A percentile compares a stretch with the other conserved stretches of the same genome.
These are phyloP conservation scores for Atlantisia rogersi DNA, from an alignment of 2,113 vertebrate species.

Conservation along the genomic window DNA sequence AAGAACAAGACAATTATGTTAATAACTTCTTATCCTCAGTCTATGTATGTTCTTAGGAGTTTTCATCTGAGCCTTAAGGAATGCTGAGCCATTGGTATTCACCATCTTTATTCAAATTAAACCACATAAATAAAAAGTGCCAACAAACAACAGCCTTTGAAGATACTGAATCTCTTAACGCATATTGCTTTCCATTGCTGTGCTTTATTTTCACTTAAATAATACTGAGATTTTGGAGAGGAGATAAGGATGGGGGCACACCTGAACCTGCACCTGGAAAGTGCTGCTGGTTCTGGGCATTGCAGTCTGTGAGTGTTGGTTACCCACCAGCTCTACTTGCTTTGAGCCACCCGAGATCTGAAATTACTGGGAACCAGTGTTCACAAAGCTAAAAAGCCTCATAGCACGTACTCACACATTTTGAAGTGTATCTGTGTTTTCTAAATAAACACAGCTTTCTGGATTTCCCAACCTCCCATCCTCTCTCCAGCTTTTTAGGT, in stretches of 20 bases:
- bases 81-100: conserved; percentile 18
- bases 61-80: conserved; percentile 1
- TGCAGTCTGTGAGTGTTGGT: background rate
- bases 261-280: background rate
- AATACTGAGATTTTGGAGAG: background rate
- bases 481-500: background rate
- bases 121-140: conserved; percentile 30
- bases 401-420: background rate
- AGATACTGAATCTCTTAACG: background rate
- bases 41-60: background rate
- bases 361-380: background rate
- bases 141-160: conserved; percentile 36
- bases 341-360: background rate
- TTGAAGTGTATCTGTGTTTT: background rate
- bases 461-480: background rate
- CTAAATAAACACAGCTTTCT: background rate
- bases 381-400: background rate
- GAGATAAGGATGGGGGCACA: background rate
- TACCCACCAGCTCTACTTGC: background rate
- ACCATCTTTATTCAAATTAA: conserved; percentile 13
- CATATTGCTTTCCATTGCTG: background rate
- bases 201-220: background rate
- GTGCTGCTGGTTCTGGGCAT: background rate
- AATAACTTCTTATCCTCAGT: conserved; percentile 15
- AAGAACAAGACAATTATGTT: background rate